Conservation (phyloP, 2,888 invertebrate species). For the Melanostoma mellinum region DNA sequence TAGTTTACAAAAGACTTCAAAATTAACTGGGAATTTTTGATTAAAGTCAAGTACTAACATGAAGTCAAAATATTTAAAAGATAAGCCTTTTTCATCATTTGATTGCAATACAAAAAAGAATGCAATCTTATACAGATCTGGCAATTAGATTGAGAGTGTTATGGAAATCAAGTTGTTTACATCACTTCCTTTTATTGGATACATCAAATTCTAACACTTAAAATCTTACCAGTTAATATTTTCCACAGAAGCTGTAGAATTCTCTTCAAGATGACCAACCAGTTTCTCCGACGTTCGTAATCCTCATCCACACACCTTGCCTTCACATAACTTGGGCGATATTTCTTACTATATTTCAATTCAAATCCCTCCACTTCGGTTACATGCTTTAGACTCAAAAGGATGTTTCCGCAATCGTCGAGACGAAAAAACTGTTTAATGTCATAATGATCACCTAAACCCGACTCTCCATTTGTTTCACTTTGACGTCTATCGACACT, state of each 20-base stretch:
- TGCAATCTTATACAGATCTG: too few species aligned
- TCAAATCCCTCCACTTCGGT: conserved; percentile 78
- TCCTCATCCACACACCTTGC: conserved; percentile 77
- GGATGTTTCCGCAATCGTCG: conserved; percentile 81
- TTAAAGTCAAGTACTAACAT: too few species aligned
- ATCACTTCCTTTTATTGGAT: neutral
- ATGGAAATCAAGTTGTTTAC: too few species aligned
- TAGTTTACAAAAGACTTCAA: too few species aligned
- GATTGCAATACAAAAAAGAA: too few species aligned
- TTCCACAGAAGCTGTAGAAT: conserved; percentile 76
- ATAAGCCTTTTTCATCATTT: too few species aligned
- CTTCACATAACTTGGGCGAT: conserved; percentile 52
- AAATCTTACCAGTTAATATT: conserved; percentile 77
- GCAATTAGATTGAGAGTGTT: too few species aligned
- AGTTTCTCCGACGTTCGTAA: conserved; percentile 51
- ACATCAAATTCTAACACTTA: neutral
- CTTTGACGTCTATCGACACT: conserved; percentile 66
- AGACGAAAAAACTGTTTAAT: conserved; percentile 81
- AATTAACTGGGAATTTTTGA: too few species aligned
- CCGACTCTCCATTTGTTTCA: conserved; percentile 5
- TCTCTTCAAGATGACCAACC: conserved; percentile 74
- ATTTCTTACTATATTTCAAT: conserved; percentile 50
- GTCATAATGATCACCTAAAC: conserved; percentile 78
- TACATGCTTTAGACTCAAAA: conserved; percentile 80
- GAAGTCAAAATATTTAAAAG: too few species aligned